These are phyloP conservation scores for Hybos culiciformis DNA, from an alignment of 2,888 invertebrate genomes.

Conservation along the genomic window DNA sequence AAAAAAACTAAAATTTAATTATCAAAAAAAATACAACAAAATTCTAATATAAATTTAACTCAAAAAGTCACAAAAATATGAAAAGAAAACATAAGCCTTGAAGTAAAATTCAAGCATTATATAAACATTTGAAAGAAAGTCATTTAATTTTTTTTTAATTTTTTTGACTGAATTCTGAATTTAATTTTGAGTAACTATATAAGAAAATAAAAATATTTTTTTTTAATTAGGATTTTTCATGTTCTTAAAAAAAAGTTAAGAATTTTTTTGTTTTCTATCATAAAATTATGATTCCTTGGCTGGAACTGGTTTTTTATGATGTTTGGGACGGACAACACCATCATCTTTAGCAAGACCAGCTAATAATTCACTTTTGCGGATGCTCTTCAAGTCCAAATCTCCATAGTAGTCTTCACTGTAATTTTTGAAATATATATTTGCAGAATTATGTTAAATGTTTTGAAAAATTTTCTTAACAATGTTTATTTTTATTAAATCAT, in stretches of 20 bases:
- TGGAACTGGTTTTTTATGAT: constrained; percentile 38
- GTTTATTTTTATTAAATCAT: too few relatives aligned
- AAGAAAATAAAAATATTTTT: constrained; percentile 1
- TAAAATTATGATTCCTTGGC: constrained; percentile 31
- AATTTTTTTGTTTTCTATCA: not conserved
- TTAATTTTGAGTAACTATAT: constrained; percentile 1
- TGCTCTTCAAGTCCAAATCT: constrained; percentile 86
- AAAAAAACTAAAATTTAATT: too few relatives aligned
- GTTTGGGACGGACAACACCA: constrained; percentile 30
- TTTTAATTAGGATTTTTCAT: constrained; percentile 9
- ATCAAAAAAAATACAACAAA: too few relatives aligned
- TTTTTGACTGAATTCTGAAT: constrained; percentile 13
- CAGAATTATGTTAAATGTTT: too few relatives aligned
- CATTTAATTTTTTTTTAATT: constrained; percentile 6
- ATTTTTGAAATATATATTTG: too few relatives aligned
- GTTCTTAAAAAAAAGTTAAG: constrained; percentile 6
- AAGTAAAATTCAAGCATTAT: too few relatives aligned
- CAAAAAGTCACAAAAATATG: too few relatives aligned
- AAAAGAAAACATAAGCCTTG: too few relatives aligned
- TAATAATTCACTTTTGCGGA: constrained; percentile 85
- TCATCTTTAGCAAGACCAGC: constrained; percentile 49
- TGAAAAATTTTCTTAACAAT: too few relatives aligned
- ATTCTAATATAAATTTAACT: too few relatives aligned
- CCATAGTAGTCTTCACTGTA: constrained; percentile 95
- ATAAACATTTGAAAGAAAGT: too few relatives aligned